phyloP scores from a whole-genome alignment of 2,888 invertebrate species.

The Lycocerus yunnanus region DNA sequence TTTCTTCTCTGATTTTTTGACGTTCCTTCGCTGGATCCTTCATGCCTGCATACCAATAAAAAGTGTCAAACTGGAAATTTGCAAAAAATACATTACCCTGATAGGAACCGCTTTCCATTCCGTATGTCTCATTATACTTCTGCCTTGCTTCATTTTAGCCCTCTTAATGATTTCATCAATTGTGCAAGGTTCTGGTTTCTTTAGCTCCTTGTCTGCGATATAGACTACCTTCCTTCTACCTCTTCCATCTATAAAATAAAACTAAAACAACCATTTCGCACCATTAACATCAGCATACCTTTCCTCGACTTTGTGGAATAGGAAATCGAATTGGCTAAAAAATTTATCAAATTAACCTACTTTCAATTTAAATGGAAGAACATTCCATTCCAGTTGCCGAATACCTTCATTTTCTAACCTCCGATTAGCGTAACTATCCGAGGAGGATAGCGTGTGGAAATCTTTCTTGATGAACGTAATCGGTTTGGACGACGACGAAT shows the following conservation, averaged over 20 bases:
- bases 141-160: background rate
- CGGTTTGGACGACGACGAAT: background rate
- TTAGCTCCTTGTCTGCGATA: background rate
- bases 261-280: background rate
- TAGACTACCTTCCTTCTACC: background rate
- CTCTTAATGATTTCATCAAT: background rate
- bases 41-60: background rate
- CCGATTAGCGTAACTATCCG: background rate
- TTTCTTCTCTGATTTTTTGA: background rate
- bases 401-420: background rate
- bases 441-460: background rate
- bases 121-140: background rate
- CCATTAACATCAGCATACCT: background rate
- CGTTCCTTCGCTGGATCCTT: background rate
- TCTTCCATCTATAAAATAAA: background rate
- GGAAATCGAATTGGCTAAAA: background rate
- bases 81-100: background rate
- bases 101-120: background rate
- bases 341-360: background rate
- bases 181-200: background rate
- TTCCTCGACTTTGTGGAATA: background rate
- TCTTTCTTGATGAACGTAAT: background rate
- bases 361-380: background rate
- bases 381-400: background rate
- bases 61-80: too few species aligned